Conservation (phyloP, 2,888 invertebrate genomes). For the Spialia ferax region DNA sequence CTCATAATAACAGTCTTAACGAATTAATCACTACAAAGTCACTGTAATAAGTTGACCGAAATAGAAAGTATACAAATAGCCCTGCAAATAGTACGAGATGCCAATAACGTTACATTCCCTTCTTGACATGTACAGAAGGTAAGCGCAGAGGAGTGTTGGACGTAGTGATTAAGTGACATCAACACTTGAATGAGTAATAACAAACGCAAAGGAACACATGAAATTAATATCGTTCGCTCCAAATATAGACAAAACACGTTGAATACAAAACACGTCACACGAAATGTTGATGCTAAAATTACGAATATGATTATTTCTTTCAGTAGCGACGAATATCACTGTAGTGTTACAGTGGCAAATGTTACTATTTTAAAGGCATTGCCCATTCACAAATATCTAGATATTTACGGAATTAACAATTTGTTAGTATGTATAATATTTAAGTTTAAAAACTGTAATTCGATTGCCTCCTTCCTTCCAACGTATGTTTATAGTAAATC, state of each 20-base stretch:
- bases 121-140: conserved; percentile 19
- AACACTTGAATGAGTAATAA: conserved; percentile 31
- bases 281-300: neutral
- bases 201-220: conserved; percentile 1
- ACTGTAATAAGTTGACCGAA: neutral
- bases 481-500: too few relatives aligned
- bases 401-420: too few relatives aligned
- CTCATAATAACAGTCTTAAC: neutral
- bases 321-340: too few relatives aligned
- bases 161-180: conserved; percentile 19
- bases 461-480: too few relatives aligned
- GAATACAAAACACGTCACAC: neutral
- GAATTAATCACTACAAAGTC: conserved; percentile 20
- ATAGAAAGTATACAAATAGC: conserved; percentile 14
- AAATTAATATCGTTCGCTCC: conserved; percentile 21
- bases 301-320: too few relatives aligned
- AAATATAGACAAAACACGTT: conserved; percentile 15
- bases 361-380: too few relatives aligned
- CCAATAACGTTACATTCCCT: conserved; percentile 27
- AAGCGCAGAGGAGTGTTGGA: neutral
- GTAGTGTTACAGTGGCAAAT: too few relatives aligned
- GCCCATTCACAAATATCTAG: too few relatives aligned
- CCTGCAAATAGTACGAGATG: conserved; percentile 3
- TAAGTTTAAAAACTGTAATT: too few relatives aligned
- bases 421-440: too few relatives aligned